A percentile compares a stretch with the other conserved stretches of the same genome.
phyloP scores from a whole-genome alignment of 2,113 vertebrate species.

The Pollimyrus isidori region DNA sequence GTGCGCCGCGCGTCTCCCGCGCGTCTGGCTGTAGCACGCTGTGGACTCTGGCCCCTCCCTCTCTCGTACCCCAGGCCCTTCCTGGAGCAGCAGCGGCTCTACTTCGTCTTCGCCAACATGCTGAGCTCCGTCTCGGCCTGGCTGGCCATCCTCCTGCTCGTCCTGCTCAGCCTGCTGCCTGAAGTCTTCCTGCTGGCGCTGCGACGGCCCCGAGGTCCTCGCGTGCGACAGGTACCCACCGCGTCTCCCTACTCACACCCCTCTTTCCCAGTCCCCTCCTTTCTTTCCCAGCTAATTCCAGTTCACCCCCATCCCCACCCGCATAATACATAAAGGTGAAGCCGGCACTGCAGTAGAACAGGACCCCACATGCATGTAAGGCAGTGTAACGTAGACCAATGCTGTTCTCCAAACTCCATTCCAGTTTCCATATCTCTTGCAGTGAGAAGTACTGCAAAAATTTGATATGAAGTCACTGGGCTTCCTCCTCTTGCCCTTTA shows the following conservation, averaged over 20 bases:
- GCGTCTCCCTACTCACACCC: not conserved
- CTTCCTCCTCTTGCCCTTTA: conserved; percentile 21
- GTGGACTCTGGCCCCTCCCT: not conserved
- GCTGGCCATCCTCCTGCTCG: conserved; percentile 88
- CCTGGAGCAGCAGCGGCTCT: conserved; percentile 88
- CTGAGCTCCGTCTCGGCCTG: conserved; percentile 84
- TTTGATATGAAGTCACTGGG: not conserved
- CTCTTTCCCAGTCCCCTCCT: not conserved
- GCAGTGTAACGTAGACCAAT: not conserved
- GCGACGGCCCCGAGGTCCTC: conserved; percentile 47
- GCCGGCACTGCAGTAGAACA: not conserved
- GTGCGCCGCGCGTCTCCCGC: too few relatives aligned
- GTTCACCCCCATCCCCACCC: not conserved
- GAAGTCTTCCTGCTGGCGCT: conserved; percentile 74
- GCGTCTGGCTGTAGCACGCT: not conserved
- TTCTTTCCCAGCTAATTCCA: not conserved
- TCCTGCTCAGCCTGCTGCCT: conserved; percentile 86
- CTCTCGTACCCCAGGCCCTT: conserved; percentile 75
- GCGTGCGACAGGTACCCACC: conserved; percentile 50
- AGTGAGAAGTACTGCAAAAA: not conserved
- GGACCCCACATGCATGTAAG: not conserved
- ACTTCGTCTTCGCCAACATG: conserved; percentile 93
- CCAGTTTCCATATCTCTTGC: not conserved
- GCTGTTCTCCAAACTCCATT: not conserved
- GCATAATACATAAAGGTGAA: not conserved